phyloP scores from a whole-genome alignment of 1,140 invertebrate species.

The Portunus trituberculatus region DNA sequence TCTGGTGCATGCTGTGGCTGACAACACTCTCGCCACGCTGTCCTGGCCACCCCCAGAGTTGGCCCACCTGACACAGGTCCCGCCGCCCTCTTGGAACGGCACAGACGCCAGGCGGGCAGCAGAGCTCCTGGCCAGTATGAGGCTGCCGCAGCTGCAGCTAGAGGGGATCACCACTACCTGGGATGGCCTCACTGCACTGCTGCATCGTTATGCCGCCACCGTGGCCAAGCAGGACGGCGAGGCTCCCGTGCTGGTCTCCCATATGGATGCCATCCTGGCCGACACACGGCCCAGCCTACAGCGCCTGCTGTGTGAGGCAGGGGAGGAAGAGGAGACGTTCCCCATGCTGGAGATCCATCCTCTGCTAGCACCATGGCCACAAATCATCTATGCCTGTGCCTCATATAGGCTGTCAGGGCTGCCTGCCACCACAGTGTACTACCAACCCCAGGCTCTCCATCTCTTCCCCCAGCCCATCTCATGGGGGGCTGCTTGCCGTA shows the following conservation, averaged over 20 bases:
- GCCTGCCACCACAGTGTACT: conserved; percentile 30
- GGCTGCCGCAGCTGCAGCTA: conserved; percentile 27
- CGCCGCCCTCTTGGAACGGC: conserved; percentile 62
- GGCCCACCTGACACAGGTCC: conserved; percentile 44
- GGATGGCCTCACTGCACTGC: background rate
- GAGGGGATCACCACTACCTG: conserved; percentile 23
- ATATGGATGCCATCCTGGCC: conserved; percentile 41
- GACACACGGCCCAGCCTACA: background rate
- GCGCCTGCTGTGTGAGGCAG: background rate
- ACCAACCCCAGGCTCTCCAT: conserved; percentile 45
- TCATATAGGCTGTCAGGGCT: conserved; percentile 43
- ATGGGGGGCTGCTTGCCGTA: conserved; percentile 57
- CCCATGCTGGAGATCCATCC: conserved; percentile 33
- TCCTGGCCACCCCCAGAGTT: conserved; percentile 68
- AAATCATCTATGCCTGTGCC: conserved; percentile 58
- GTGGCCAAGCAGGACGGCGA: background rate
- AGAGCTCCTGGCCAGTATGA: conserved; percentile 1
- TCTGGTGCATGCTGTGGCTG: conserved; percentile 11
- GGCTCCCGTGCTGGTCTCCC: conserved; percentile 47
- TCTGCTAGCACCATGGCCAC: conserved; percentile 58
- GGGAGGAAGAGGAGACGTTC: background rate
- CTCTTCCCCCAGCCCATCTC: conserved; percentile 17
- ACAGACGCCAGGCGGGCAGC: background rate
- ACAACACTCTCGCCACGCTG: conserved; percentile 14
- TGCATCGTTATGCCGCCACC: conserved; percentile 46